These are phyloP conservation scores for Sorex maritimensis DNA, from an alignment of 2,797 vertebrate genomes.

Conservation along the genomic window DNA sequence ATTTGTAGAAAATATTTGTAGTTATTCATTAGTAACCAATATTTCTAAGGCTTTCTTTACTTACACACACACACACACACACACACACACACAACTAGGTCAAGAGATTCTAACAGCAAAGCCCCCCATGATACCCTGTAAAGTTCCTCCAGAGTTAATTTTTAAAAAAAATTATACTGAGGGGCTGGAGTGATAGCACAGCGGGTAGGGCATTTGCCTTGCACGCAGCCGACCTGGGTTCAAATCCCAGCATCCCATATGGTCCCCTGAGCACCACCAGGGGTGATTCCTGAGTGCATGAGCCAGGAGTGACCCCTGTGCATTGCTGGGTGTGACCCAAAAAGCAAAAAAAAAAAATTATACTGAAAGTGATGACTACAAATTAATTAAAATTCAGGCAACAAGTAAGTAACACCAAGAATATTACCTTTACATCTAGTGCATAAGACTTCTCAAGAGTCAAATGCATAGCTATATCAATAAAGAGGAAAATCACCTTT, in stretches of 20 bases:
- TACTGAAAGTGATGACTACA: not conserved
- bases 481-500: not conserved
- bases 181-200: too few species aligned
- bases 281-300: too few species aligned
- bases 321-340: too few species aligned
- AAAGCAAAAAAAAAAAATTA: not conserved
- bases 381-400: constrained; percentile 8
- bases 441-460: not conserved
- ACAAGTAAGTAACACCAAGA: not conserved
- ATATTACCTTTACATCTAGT: not conserved
- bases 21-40: not conserved
- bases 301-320: too few species aligned
- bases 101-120: constrained; percentile 17
- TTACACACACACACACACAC: too few species aligned
- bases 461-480: not conserved
- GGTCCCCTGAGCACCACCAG: too few species aligned
- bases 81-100: not conserved
- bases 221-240: too few species aligned
- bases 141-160: not conserved
- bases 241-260: too few species aligned
- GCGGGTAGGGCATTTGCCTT: too few species aligned
- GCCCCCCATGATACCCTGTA: not conserved
- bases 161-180: not conserved
- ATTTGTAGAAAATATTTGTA: not conserved
- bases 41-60: not conserved